Evolutionary conservation across 2,797 vertebrate species (phyloP).

Genomic region (Oryzias sinensis): DNA sequence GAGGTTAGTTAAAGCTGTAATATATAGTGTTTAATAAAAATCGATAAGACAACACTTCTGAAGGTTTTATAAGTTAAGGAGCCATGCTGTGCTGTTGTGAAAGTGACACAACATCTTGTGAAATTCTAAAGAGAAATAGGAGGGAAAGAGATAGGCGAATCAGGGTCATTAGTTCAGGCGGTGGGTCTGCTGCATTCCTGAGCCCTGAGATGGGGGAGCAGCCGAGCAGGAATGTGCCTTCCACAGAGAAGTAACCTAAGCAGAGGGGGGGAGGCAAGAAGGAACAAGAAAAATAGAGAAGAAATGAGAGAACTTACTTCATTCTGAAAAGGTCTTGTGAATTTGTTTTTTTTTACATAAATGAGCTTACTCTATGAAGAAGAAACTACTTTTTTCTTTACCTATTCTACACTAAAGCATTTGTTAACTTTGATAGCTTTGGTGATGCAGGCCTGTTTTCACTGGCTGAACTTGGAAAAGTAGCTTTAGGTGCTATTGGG

Average conservation of each 20-base stretch:
- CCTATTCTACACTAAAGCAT: conserved; percentile 44
- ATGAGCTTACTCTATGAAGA: no score
- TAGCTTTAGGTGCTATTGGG: no score
- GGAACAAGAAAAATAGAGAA: conserved; percentile 69
- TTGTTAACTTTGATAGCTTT: conserved; percentile 35
- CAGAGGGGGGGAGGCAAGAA: conserved; percentile 74
- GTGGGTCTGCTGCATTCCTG: conserved; percentile 83
- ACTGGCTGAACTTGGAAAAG: background rate
- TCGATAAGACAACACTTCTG: conserved; percentile 26
- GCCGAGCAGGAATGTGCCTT: conserved; percentile 76
- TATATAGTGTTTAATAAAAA: conserved; percentile 15
- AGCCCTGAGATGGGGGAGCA: conserved; percentile 80
- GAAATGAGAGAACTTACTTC: conserved; percentile 43
- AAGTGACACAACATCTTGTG: conserved; percentile 34
- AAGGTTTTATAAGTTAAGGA: background rate
- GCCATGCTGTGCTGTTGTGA: conserved; percentile 4
- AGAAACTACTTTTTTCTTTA: conserved; percentile 27
- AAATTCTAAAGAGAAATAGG: conserved; percentile 51
- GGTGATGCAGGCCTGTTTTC: conserved; percentile 34
- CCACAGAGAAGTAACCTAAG: conserved; percentile 70
- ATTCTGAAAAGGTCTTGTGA: conserved; percentile 39
- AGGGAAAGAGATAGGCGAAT: conserved; percentile 75
- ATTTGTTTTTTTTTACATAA: no score
- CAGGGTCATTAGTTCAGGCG: conserved; percentile 86
- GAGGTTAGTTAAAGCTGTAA: background rate